These are phyloP conservation scores for Callorhinus ursinus DNA, from an alignment of 2,113 vertebrate species.

Conservation along the genomic window DNA sequence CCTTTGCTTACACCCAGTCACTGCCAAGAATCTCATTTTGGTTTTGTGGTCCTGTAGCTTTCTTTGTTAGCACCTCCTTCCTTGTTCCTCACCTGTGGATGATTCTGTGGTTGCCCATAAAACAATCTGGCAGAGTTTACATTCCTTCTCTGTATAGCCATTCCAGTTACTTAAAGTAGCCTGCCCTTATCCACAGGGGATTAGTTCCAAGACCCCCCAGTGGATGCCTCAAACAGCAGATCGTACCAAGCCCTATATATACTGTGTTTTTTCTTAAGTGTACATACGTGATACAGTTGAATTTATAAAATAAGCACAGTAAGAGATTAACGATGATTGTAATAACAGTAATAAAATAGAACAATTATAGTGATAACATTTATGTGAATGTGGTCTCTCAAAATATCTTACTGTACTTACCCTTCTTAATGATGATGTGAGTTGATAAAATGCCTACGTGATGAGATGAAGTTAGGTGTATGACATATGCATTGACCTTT, in stretches of 20 bases:
- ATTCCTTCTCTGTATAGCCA: rapidly evolving
- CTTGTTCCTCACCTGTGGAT: not conserved
- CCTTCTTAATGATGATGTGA: not conserved
- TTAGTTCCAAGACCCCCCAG: not conserved
- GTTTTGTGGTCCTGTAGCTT: not conserved
- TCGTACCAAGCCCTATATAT: not conserved
- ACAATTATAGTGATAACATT: not conserved
- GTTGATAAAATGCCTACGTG: not conserved
- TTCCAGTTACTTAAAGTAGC: not conserved
- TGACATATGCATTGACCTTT: not conserved
- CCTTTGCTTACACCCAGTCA: not conserved
- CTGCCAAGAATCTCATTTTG: not conserved
- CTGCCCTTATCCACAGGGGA: not conserved
- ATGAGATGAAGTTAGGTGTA: not conserved
- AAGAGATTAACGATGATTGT: not conserved
- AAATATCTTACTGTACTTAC: not conserved
- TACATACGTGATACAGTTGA: not conserved
- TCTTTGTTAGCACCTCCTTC: rapidly evolving
- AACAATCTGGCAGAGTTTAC: not conserved
- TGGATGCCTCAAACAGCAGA: not conserved
- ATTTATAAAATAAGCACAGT: not conserved
- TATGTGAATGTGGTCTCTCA: not conserved
- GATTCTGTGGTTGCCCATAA: not conserved
- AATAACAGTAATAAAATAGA: not conserved
- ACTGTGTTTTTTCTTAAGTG: not conserved